Conservation (phyloP, 2,888 invertebrate genomes). For the Athalia circularis region DNA sequence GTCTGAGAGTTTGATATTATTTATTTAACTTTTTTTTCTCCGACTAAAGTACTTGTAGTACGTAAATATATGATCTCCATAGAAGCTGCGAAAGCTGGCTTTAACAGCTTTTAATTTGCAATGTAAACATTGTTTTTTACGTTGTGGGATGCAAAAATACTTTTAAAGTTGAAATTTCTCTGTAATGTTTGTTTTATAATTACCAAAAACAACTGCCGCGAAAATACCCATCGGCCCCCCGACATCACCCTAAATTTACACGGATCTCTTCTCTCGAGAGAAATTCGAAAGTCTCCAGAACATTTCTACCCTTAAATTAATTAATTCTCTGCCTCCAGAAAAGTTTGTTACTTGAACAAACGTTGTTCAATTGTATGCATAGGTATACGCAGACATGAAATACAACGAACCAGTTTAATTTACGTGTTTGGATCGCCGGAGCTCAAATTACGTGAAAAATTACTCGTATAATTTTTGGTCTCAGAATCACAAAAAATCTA, state of each 20-base stretch:
- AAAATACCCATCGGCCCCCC: too few species aligned
- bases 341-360: background rate
- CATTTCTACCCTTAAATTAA: conserved; percentile 16
- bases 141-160: conserved; percentile 1
- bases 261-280: conserved; percentile 8
- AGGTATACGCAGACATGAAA: too few species aligned
- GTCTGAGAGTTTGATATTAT: background rate
- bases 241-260: background rate
- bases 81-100: background rate
- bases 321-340: conserved; percentile 16
- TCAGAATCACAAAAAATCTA: too few species aligned
- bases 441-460: too few species aligned
- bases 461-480: too few species aligned
- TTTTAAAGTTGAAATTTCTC: conserved; percentile 13
- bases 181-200: conserved; percentile 23
- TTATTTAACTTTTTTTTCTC: too few species aligned
- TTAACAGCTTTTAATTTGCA: conserved; percentile 16
- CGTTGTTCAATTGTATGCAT: background rate
- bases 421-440: too few species aligned
- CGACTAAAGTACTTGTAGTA: background rate
- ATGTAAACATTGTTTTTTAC: conserved; percentile 17
- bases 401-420: too few species aligned
- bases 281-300: conserved; percentile 21
- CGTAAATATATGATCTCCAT: background rate
- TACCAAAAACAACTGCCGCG: conserved; percentile 31